Evolutionary conservation across 2,888 invertebrate genomes (phyloP).

Genomic region (Cryptophagus acutangulus): DNA sequence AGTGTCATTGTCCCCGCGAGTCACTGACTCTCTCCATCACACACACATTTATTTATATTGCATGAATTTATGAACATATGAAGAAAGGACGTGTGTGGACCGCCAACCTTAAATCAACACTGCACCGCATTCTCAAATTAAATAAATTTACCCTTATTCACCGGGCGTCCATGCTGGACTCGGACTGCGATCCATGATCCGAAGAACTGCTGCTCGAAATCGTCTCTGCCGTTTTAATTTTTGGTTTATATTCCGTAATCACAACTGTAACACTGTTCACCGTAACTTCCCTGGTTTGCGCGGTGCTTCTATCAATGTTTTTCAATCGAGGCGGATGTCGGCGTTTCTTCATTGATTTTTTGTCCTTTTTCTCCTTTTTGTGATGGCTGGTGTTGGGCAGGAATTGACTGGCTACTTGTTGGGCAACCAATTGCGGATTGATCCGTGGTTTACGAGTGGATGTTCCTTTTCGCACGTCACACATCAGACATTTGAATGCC

Average conservation of each 20-base stretch:
- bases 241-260: constrained; percentile 93
- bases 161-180: constrained; percentile 49
- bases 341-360: constrained; percentile 42
- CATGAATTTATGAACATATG: neutral
- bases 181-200: constrained; percentile 47
- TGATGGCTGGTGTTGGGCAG: constrained; percentile 55
- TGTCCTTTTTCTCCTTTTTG: constrained; percentile 49
- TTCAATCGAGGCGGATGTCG: constrained; percentile 75
- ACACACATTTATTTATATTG: constrained; percentile 4
- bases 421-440: constrained; percentile 94
- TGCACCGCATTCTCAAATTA: neutral
- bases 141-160: constrained; percentile 28
- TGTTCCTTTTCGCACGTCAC: constrained; percentile 96
- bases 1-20: constrained; percentile 29
- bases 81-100: constrained; percentile 1
- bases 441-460: constrained; percentile 89
- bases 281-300: constrained; percentile 90
- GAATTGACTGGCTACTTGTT: constrained; percentile 79
- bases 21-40: too few relatives aligned
- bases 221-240: constrained; percentile 49
- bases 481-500: constrained; percentile 99
- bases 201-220: constrained; percentile 45
- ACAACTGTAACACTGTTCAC: constrained; percentile 96
- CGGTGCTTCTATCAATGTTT: constrained; percentile 89
- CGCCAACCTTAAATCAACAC: constrained; percentile 10